Conservation (phyloP, 2,113 vertebrate genomes). For the Misgurnus anguillicaudatus region DNA sequence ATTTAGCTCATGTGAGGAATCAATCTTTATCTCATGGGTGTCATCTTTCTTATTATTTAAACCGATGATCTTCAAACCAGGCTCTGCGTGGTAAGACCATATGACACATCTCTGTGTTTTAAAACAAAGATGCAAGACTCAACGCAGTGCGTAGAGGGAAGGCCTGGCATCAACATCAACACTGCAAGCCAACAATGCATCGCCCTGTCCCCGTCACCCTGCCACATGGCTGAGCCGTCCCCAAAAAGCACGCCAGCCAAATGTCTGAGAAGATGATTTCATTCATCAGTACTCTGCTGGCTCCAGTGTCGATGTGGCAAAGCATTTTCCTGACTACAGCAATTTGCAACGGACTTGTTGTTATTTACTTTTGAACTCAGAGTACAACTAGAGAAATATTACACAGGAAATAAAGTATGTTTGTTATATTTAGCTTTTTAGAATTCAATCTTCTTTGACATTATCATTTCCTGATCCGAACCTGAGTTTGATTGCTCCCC, state of each 20-base stretch:
- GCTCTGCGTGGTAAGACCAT: neutral
- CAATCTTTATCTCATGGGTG: too few species aligned
- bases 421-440: conserved; percentile 10
- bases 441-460: neutral
- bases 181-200: conserved; percentile 32
- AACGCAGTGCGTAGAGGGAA: neutral
- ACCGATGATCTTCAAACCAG: neutral
- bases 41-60: conserved; percentile 1
- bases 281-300: conserved; percentile 20
- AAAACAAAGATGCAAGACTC: conserved; percentile 29
- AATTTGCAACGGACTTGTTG: neutral
- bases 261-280: conserved; percentile 25
- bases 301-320: neutral
- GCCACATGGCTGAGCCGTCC: conserved; percentile 36
- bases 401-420: neutral
- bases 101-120: conserved; percentile 23
- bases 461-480: neutral
- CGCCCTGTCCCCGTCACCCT: conserved; percentile 20
- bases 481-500: too few species aligned
- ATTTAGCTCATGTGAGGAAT: too few species aligned
- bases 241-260: conserved; percentile 27
- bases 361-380: neutral
- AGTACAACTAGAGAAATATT: neutral
- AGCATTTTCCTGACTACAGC: neutral
- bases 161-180: conserved; percentile 15